Evolutionary conservation across 2,797 vertebrate species (phyloP).

Genomic region (Dendrocincla fuliginosa): DNA sequence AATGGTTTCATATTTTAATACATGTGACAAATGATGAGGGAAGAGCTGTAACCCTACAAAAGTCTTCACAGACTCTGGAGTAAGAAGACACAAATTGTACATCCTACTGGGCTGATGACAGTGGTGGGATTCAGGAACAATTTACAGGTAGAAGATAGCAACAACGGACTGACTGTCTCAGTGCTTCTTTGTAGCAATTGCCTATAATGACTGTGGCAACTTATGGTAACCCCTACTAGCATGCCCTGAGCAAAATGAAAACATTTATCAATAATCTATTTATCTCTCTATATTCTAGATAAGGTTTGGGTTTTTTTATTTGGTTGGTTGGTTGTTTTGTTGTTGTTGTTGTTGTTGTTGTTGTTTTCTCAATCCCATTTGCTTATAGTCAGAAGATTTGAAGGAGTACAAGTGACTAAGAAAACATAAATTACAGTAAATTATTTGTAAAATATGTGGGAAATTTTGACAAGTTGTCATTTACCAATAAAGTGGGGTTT

Average conservation of each 20-base stretch:
- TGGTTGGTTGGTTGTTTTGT: too few species aligned
- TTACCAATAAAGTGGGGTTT: background rate
- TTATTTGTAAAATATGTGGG: background rate
- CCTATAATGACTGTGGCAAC: rapidly evolving
- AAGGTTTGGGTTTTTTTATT: background rate
- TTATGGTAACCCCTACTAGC: background rate
- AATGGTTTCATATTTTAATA: background rate
- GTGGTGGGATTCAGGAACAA: background rate
- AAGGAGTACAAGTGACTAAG: background rate
- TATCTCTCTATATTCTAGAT: background rate
- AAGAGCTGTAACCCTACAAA: background rate
- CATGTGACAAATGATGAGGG: background rate
- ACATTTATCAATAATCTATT: background rate
- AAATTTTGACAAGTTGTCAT: background rate
- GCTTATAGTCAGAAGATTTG: background rate
- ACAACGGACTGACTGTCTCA: too few species aligned
- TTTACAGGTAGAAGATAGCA: background rate
- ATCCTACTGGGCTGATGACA: background rate
- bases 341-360: too few species aligned
- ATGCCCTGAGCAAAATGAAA: background rate
- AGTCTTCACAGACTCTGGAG: background rate
- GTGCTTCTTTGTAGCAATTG: background rate
- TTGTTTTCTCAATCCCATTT: background rate
- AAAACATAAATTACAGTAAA: background rate
- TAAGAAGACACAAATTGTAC: background rate